These are phyloP conservation scores for Gonatopus flavifemur DNA, from an alignment of 1,140 invertebrate genomes.

Conservation along the genomic window DNA sequence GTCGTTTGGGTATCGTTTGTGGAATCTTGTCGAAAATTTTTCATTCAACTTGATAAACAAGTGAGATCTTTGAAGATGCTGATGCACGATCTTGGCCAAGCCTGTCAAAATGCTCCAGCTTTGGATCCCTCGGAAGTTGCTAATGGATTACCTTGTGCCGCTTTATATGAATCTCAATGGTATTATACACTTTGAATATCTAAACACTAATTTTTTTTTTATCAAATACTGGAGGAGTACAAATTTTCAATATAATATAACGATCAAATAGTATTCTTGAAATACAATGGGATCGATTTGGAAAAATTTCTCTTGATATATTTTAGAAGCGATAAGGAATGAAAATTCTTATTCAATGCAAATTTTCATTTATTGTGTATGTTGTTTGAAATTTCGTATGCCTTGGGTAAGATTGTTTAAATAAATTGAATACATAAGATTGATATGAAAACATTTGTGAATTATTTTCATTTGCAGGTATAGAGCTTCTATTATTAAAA, in stretches of 20 bases:
- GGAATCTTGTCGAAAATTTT: conserved; percentile 71
- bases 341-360: not conserved
- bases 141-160: conserved; percentile 70
- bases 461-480: conserved; percentile 59
- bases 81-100: conserved; percentile 27
- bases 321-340: no score
- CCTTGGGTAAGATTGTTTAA: no score
- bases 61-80: conserved; percentile 56
- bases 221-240: no score
- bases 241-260: no score
- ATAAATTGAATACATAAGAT: no score
- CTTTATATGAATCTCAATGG: conserved; percentile 71
- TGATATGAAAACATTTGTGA: no score
- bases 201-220: not conserved
- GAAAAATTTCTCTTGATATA: no score
- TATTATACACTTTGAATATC: conserved; percentile 40
- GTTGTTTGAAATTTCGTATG: no score
- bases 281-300: no score
- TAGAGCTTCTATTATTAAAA: conserved; percentile 61
- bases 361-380: conserved; percentile 4
- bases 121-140: conserved; percentile 57
- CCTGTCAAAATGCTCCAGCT: conserved; percentile 33
- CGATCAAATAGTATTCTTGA: no score
- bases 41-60: conserved; percentile 67
- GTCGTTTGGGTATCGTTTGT: conserved; percentile 70